Evolutionary conservation across 2,113 vertebrate species (phyloP).

Genomic region (Polypterus senegalus): DNA sequence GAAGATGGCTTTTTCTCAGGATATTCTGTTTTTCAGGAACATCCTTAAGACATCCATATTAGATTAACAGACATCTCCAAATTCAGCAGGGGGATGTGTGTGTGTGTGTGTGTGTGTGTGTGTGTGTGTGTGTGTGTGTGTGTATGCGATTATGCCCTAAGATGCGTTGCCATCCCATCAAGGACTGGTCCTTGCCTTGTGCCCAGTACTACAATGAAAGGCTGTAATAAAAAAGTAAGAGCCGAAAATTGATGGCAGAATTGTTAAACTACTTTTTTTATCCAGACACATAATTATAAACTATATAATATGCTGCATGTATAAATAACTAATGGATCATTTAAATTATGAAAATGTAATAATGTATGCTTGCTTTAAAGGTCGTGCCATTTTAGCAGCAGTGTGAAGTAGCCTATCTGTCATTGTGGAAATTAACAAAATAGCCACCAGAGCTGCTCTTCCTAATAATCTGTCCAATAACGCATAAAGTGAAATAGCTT

Average conservation of each 20-base stretch:
- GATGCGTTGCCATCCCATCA: too few relatives aligned
- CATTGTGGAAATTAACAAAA: background rate
- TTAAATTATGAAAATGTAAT: conserved; percentile 8
- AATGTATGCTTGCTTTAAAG: conserved; percentile 7
- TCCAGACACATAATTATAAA: conserved; percentile 5
- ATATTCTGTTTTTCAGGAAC: too few relatives aligned
- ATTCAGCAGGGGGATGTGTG: too few relatives aligned
- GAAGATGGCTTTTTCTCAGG: too few relatives aligned
- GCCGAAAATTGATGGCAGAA: background rate
- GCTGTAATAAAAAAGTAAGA: background rate
- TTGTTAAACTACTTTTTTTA: background rate
- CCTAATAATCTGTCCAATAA: conserved; percentile 7
- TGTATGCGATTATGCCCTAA: too few relatives aligned
- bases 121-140: too few relatives aligned
- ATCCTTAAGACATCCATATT: too few relatives aligned
- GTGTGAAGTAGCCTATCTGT: conserved; percentile 9
- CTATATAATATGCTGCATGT: conserved; percentile 2
- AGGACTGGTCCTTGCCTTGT: too few relatives aligned
- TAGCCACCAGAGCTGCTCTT: background rate
- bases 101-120: too few relatives aligned
- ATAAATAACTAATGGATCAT: conserved; percentile 6
- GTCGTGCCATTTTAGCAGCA: conserved; percentile 9
- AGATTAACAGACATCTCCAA: too few relatives aligned
- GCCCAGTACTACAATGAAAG: too few relatives aligned
- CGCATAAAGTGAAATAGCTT: background rate